These are phyloP conservation scores for Propithecus coquereli DNA, from an alignment of 2,113 vertebrate species.

Conservation along the genomic window DNA sequence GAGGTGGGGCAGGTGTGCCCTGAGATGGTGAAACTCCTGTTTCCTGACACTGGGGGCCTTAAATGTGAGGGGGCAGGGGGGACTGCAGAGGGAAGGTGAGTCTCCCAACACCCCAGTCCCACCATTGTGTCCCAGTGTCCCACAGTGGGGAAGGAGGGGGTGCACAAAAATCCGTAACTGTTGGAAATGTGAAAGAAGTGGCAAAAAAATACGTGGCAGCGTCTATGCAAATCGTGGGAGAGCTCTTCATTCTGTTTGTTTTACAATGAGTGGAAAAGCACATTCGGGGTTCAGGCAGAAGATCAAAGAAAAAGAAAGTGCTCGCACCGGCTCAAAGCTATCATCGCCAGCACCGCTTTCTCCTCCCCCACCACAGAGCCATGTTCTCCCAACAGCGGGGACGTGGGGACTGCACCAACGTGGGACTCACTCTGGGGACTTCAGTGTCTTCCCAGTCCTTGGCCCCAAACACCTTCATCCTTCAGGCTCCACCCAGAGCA, in stretches of 20 bases:
- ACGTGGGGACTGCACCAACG: accelerated
- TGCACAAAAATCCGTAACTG: neutral
- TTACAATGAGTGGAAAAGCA: neutral
- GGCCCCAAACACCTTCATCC: neutral
- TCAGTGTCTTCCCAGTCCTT: accelerated
- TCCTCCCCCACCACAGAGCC: neutral
- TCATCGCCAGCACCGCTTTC: neutral
- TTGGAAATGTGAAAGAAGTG: neutral
- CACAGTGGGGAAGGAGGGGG: neutral
- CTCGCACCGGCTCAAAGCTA: accelerated
- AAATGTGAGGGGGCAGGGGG: neutral
- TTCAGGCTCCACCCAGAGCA: neutral
- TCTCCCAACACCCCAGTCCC: neutral
- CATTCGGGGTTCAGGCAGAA: neutral
- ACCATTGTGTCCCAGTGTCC: neutral
- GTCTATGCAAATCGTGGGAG: neutral
- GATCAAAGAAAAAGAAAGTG: neutral
- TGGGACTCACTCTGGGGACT: too few relatives aligned
- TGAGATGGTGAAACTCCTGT: too few relatives aligned
- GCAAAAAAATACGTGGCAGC: neutral
- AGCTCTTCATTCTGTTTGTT: neutral
- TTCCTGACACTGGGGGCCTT: neutral
- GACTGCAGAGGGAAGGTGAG: neutral
- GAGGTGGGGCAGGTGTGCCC: neutral
- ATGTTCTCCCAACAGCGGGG: neutral